Conservation (phyloP, 2,888 invertebrate species). For the Therioaphis trifolii region DNA sequence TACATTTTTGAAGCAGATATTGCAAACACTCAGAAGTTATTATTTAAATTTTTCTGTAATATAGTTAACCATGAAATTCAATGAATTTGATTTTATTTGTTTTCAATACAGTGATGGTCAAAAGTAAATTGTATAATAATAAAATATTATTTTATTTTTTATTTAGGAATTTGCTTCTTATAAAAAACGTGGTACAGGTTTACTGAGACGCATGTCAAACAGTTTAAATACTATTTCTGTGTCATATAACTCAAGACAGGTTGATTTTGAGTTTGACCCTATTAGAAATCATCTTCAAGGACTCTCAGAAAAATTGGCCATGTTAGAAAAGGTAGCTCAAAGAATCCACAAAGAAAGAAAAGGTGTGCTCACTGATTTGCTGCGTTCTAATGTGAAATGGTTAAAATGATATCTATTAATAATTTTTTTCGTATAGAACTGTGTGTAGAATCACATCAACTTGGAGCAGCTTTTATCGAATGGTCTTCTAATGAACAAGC, state of each 20-base stretch:
- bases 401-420: too few species aligned
- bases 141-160: constrained; percentile 29
- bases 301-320: constrained; percentile 74
- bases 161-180: constrained; percentile 75
- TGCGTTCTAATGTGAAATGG: background rate
- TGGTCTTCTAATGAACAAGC: constrained; percentile 58
- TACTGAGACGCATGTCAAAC: constrained; percentile 73
- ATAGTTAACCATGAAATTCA: too few species aligned
- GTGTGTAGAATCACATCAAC: constrained; percentile 57
- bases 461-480: constrained; percentile 58
- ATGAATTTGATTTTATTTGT: too few species aligned
- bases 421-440: too few species aligned
- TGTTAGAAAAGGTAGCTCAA: constrained; percentile 75
- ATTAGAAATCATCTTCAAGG: constrained; percentile 74
- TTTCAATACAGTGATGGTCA: too few species aligned
- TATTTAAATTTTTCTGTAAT: too few species aligned
- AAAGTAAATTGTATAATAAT: background rate
- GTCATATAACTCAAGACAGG: constrained; percentile 72
- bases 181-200: constrained; percentile 73
- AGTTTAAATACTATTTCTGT: constrained; percentile 73
- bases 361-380: constrained; percentile 69
- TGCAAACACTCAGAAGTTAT: too few species aligned
- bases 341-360: constrained; percentile 76
- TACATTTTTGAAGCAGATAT: too few species aligned
- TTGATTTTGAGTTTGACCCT: constrained; percentile 75